These are phyloP conservation scores for Odontophorus gujanensis DNA, from an alignment of 2,113 vertebrate species.

Conservation along the genomic window DNA sequence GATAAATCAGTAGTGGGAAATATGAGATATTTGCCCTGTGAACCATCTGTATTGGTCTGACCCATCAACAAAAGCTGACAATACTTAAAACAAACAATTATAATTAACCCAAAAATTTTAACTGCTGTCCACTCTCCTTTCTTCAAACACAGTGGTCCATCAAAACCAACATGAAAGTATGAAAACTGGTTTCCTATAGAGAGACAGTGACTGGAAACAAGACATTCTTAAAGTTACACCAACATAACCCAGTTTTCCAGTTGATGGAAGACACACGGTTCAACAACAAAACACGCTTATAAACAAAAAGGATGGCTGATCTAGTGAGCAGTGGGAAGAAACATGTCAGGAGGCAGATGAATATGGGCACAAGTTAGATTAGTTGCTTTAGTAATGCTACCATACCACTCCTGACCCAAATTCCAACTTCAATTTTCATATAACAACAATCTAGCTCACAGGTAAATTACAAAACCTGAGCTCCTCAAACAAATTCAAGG, in stretches of 20 bases:
- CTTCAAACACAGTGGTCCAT: neutral
- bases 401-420: neutral
- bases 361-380: neutral
- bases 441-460: neutral
- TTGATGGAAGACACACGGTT: neutral
- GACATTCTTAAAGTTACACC: neutral
- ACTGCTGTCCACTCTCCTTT: neutral
- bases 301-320: neutral
- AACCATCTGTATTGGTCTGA: neutral
- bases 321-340: neutral
- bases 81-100: neutral
- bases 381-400: neutral
- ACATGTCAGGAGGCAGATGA: neutral
- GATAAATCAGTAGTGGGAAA: neutral
- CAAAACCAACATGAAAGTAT: neutral
- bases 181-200: neutral
- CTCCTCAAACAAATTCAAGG: neutral
- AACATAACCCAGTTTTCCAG: conserved; percentile 5
- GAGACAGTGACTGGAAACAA: neutral
- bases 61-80: neutral
- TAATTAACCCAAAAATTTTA: neutral
- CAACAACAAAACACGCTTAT: neutral
- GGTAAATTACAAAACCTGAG: neutral
- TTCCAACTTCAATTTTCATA: neutral
- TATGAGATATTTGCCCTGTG: neutral